phyloP scores from a whole-genome alignment of 2,888 invertebrate genomes.

The Amaurobius ferox region DNA sequence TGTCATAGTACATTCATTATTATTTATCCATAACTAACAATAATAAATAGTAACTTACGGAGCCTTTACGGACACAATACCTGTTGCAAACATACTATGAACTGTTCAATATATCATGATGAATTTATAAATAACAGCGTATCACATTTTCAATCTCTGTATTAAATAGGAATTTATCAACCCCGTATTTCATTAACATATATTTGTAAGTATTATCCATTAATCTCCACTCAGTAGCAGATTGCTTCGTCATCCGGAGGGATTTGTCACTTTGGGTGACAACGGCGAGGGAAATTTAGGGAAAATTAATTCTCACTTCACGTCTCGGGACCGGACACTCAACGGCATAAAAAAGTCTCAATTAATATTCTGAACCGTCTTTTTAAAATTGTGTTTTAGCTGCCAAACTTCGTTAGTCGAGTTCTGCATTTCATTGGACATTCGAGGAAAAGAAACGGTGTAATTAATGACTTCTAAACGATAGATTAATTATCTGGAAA shows the following conservation, averaged over 20 bases:
- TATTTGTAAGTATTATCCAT: conserved; percentile 1
- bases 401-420: neutral
- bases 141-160: neutral
- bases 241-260: neutral
- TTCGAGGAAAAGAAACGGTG: conserved; percentile 20
- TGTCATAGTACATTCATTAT: too few relatives aligned
- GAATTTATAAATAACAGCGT: neutral
- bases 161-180: neutral
- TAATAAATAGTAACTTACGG: too few relatives aligned
- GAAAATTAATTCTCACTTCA: neutral
- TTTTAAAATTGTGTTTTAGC: neutral
- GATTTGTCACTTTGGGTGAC: neutral
- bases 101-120: too few relatives aligned
- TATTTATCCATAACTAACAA: too few relatives aligned
- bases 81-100: too few relatives aligned
- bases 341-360: neutral
- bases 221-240: neutral
- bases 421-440: neutral
- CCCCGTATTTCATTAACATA: neutral
- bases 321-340: neutral
- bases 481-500: conserved; percentile 53
- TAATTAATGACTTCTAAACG: conserved; percentile 66
- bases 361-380: neutral
- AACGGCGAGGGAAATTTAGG: neutral
- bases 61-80: too few relatives aligned